Percentiles rank a stretch among this genome's conserved stretches.
phyloP scores from a whole-genome alignment of 1,140 invertebrate species.

The Euura lappo region DNA sequence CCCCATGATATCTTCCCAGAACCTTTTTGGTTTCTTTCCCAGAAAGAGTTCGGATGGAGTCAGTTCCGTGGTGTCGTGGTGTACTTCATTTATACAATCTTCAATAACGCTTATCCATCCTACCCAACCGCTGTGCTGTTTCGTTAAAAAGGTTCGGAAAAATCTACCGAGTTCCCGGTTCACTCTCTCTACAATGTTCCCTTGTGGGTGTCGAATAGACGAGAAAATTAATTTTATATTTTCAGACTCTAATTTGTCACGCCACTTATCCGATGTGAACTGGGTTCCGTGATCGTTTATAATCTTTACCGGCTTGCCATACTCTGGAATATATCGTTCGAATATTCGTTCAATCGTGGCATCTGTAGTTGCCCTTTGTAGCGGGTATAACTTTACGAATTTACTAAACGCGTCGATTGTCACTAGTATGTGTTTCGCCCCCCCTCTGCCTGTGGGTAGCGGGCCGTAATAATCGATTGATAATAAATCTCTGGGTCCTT shows the following conservation, averaged over 20 bases:
- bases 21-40: neutral
- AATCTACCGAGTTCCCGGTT: conserved; percentile 11
- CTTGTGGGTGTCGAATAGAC: conserved; percentile 18
- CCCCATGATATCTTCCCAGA: conserved; percentile 6
- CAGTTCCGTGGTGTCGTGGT: conserved; percentile 16
- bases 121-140: conserved; percentile 5
- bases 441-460: too few species aligned
- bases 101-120: conserved; percentile 9
- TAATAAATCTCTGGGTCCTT: too few species aligned
- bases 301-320: too few species aligned
- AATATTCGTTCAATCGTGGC: too few species aligned
- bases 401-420: too few species aligned
- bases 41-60: conserved; percentile 13
- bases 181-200: neutral
- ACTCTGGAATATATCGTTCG: too few species aligned
- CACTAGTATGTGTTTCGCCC: too few species aligned
- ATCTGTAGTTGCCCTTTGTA: too few species aligned
- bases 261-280: too few species aligned
- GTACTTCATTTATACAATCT: conserved; percentile 17
- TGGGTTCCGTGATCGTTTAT: conserved; percentile 11
- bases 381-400: too few species aligned
- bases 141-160: neutral
- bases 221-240: conserved; percentile 16
- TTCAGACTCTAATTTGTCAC: neutral
- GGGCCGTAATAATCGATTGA: too few species aligned